Conservation (phyloP, 2,797 vertebrate genomes). For the Distichodus sexfasciatus region DNA sequence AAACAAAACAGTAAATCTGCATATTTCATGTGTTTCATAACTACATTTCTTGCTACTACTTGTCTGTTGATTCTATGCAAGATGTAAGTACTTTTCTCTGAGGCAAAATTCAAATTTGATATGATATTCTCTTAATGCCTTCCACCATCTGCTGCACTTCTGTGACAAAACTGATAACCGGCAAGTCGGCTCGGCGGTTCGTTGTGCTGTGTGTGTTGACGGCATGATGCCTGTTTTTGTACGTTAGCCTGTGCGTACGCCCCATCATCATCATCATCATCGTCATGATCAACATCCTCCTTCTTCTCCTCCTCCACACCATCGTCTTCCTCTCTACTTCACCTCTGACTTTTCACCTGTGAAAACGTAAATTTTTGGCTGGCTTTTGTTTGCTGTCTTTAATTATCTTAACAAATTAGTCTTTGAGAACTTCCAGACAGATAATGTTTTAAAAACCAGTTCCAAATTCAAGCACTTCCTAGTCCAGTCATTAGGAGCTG, state of each 20-base stretch:
- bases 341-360: constrained; percentile 53
- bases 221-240: constrained; percentile 66
- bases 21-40: no score
- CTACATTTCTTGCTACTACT: no score
- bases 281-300: no score
- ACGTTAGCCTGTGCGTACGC: constrained; percentile 50
- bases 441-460: neutral
- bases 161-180: constrained; percentile 77
- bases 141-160: constrained; percentile 69
- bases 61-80: no score
- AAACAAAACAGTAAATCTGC: no score
- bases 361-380: constrained; percentile 66
- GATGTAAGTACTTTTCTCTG: no score
- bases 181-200: constrained; percentile 79
- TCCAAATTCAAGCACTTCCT: no score
- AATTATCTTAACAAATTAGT: neutral
- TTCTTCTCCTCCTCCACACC: constrained; percentile 47
- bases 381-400: constrained; percentile 43
- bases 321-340: constrained; percentile 59
- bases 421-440: neutral
- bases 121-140: constrained; percentile 55
- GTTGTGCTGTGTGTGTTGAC: constrained; percentile 55
- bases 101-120: no score
- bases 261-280: no score
- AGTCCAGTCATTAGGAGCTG: no score